phyloP scores from a whole-genome alignment of 2,888 invertebrate genomes.

The Melikaiella ostensackeni region DNA sequence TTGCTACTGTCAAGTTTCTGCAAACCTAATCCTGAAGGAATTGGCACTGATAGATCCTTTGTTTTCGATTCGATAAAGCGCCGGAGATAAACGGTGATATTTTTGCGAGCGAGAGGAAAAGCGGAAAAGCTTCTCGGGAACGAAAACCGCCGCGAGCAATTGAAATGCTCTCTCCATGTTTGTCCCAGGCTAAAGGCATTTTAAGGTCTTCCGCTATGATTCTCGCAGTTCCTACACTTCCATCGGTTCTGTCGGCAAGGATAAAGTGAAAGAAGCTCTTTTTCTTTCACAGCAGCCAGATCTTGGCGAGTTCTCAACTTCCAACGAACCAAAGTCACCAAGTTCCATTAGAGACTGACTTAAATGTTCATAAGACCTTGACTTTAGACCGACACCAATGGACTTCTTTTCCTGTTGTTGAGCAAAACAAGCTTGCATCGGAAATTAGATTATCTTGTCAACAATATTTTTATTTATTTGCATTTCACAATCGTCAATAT shows the following conservation, averaged over 20 bases:
- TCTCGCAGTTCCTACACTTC: conserved; percentile 21
- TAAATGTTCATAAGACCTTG: conserved; percentile 56
- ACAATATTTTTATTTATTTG: neutral
- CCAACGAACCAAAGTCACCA: conserved; percentile 44
- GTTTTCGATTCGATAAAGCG: conserved; percentile 31
- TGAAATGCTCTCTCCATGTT: conserved; percentile 35
- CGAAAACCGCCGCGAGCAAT: conserved; percentile 38
- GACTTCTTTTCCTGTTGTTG: conserved; percentile 40
- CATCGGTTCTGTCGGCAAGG: conserved; percentile 32
- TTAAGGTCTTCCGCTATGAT: conserved; percentile 38
- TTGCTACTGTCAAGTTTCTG: conserved; percentile 17
- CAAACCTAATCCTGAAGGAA: conserved; percentile 26
- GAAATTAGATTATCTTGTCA: neutral
- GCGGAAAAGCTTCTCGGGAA: conserved; percentile 32
- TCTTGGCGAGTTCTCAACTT: conserved; percentile 52
- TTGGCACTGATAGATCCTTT: conserved; percentile 38
- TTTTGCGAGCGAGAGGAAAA: conserved; percentile 33
- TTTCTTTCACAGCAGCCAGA: neutral
- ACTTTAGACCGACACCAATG: conserved; percentile 44
- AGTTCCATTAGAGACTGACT: conserved; percentile 53
- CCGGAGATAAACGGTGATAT: conserved; percentile 25
- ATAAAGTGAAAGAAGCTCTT: conserved; percentile 29
- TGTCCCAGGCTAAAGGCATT: conserved; percentile 40
- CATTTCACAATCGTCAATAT: conserved; percentile 36
- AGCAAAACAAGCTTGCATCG: conserved; percentile 20